Evolutionary conservation across 2,797 vertebrate species (phyloP).

Genomic region (Parauchenoglanis punctatus): DNA sequence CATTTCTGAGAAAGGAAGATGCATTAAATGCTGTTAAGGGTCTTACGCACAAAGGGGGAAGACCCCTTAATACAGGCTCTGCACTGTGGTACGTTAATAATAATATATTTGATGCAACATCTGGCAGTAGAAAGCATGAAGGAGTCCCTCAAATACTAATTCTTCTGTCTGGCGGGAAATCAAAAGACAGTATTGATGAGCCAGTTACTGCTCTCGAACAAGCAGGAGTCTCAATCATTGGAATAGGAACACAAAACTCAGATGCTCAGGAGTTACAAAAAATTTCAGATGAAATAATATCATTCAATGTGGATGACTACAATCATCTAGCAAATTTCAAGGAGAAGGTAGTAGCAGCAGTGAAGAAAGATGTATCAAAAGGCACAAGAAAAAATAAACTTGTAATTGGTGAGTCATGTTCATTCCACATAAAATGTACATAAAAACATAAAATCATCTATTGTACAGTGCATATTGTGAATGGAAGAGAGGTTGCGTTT

Average conservation of each 20-base stretch:
- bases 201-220: slow-evolving; percentile 58
- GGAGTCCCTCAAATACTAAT: slow-evolving; percentile 64
- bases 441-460: too few relatives aligned
- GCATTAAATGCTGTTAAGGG: slow-evolving; percentile 62
- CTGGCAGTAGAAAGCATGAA: slow-evolving; percentile 63
- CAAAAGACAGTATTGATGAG: slow-evolving; percentile 59
- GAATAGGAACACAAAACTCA: slow-evolving; percentile 61
- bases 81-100: slow-evolving; percentile 64
- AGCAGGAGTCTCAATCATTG: slow-evolving; percentile 57
- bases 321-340: slow-evolving; percentile 55
- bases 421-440: background rate
- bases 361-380: slow-evolving; percentile 26
- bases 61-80: slow-evolving; percentile 63
- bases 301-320: slow-evolving; percentile 54
- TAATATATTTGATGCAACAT: slow-evolving; percentile 60
- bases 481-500: too few relatives aligned
- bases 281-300: slow-evolving; percentile 48
- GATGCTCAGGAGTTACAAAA: slow-evolving; percentile 60
- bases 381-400: slow-evolving; percentile 13
- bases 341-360: slow-evolving; percentile 46
- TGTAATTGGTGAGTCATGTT: slow-evolving; percentile 35
- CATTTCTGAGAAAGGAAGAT: slow-evolving; percentile 66
- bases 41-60: slow-evolving; percentile 67
- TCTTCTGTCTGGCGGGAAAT: slow-evolving; percentile 60
- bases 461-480: too few relatives aligned